Percentiles rank a stretch among this genome's conserved stretches.
Evolutionary conservation across 2,113 vertebrate species (phyloP).

Genomic region (Verasper variegatus): DNA sequence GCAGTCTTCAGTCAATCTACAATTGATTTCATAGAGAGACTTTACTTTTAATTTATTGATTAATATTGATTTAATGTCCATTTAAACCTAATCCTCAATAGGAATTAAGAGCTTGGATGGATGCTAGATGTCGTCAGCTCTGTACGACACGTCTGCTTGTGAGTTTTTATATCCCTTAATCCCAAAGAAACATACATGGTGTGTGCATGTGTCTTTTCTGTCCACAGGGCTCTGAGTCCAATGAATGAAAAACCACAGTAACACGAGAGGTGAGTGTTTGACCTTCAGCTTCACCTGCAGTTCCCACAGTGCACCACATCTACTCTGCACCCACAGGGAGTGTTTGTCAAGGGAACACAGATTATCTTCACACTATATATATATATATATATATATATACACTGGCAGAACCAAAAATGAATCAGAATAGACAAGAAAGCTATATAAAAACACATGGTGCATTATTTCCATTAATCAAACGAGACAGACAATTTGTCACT

Average conservation of each 20-base stretch:
- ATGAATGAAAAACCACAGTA: not conserved
- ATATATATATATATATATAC: no score
- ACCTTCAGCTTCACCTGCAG: conserved; percentile 50
- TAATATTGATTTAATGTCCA: no score
- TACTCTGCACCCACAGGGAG: not conserved
- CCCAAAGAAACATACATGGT: not conserved
- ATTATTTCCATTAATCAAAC: conserved; percentile 33
- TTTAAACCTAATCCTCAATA: no score
- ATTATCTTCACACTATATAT: conserved; percentile 8
- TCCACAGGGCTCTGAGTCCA: not conserved
- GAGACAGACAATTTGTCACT: conserved; percentile 11
- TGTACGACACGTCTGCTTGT: not conserved
- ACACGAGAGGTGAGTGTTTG: conserved; percentile 7
- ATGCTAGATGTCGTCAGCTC: not conserved
- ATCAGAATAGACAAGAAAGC: not conserved
- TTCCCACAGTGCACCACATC: not conserved
- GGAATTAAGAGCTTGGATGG: no score
- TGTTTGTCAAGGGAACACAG: not conserved
- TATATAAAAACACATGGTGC: conserved; percentile 11
- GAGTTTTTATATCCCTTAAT: not conserved
- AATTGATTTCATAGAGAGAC: conserved; percentile 14
- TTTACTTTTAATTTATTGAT: no score
- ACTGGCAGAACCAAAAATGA: not conserved
- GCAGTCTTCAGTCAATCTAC: not conserved
- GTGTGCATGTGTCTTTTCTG: not conserved